Conservation (phyloP, 2,797 vertebrate species). For the Gambelia wislizenii region DNA sequence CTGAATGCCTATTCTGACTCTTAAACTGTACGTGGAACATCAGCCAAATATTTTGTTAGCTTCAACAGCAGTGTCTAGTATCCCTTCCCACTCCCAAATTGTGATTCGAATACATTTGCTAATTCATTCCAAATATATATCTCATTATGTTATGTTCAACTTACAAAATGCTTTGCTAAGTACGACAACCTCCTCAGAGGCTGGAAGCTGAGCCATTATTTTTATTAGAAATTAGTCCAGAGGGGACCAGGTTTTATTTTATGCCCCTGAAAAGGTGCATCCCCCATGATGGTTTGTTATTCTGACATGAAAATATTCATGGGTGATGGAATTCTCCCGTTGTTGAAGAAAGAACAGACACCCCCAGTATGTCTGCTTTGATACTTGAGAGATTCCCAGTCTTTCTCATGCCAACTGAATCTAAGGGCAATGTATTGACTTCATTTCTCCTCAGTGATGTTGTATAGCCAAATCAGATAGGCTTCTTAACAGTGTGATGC, state of each 20-base stretch:
- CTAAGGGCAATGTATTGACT: background rate
- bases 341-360: background rate
- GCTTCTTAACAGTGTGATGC: background rate
- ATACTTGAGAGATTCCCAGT: background rate
- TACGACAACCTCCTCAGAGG: background rate
- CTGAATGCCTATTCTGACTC: no score
- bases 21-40: no score
- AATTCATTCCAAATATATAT: background rate
- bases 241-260: background rate
- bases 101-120: no score
- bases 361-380: background rate
- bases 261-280: background rate
- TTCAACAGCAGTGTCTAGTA: no score
- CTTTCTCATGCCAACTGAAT: background rate
- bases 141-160: background rate
- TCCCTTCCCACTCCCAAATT: no score
- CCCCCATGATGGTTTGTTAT: background rate
- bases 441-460: background rate
- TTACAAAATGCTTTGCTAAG: background rate
- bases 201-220: background rate
- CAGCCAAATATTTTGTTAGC: no score
- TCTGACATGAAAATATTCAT: background rate
- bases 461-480: background rate
- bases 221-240: background rate
- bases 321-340: background rate